phyloP scores from a whole-genome alignment of 64 coral and sea anemone species.

The Catalaphyllia jardinei region DNA sequence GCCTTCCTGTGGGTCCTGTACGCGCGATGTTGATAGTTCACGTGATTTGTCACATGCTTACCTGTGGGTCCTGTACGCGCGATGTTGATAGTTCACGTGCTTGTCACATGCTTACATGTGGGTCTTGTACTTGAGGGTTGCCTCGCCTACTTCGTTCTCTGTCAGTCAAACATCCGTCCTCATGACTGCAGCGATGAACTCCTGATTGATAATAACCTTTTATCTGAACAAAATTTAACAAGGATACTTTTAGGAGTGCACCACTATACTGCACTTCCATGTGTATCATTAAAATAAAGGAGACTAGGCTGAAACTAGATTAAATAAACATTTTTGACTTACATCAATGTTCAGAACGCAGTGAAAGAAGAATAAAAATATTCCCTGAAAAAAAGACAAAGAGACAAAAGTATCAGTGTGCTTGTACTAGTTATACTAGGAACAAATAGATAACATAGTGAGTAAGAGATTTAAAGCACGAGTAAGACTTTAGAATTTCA shows the following conservation, averaged over 20 bases:
- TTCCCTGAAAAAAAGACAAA: constrained; percentile 32
- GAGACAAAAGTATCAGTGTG: not conserved
- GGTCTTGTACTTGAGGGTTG: constrained; percentile 2
- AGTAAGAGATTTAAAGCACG: too few species aligned
- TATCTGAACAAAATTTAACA: not conserved
- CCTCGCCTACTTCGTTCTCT: constrained; percentile 18
- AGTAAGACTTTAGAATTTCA: too few species aligned
- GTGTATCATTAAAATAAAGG: not conserved
- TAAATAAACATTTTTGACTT: constrained; percentile 5
- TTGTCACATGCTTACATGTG: not conserved
- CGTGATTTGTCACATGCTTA: not conserved
- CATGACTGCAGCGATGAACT: constrained; percentile 29
- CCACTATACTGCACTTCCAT: not conserved
- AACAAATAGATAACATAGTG: too few species aligned
- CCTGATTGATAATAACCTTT: constrained; percentile 32
- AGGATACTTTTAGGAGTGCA: not conserved
- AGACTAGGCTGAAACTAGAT: not conserved
- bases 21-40: not conserved
- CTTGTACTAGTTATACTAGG: too few species aligned
- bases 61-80: not conserved
- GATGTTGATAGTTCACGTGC: not conserved
- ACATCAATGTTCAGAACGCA: constrained; percentile 67
- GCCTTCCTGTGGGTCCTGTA: not conserved
- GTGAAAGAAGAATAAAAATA: constrained; percentile 74
- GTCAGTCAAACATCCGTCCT: constrained; percentile 38